A percentile compares a stretch with the other conserved stretches of the same genome.
These are phyloP conservation scores for Cordylochernes scorpioides DNA, from an alignment of 2,888 invertebrate genomes.

Conservation along the genomic window DNA sequence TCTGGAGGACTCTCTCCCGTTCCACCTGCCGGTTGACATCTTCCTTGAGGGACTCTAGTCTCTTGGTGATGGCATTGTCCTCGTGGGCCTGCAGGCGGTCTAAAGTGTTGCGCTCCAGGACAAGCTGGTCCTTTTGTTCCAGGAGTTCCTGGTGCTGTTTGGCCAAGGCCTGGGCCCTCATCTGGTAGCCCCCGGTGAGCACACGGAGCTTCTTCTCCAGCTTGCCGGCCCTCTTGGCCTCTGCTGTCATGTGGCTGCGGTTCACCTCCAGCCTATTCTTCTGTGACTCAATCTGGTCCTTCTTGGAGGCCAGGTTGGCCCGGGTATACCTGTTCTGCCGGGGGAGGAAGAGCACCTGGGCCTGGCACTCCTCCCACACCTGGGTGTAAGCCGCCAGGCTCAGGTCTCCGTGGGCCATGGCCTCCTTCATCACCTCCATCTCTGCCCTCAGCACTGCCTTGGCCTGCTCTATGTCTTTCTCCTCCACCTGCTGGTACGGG, in stretches of 20 bases:
- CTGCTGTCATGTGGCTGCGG: slow-evolving; percentile 77
- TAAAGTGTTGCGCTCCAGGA: slow-evolving; percentile 67
- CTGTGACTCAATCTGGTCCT: slow-evolving; percentile 73
- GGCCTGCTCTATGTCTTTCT: slow-evolving; percentile 35
- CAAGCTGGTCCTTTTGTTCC: slow-evolving; percentile 68
- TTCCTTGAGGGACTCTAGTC: slow-evolving; percentile 66
- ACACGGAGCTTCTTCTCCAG: slow-evolving; percentile 91
- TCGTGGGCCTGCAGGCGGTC: slow-evolving; percentile 68
- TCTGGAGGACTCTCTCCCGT: slow-evolving; percentile 61
- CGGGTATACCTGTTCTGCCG: slow-evolving; percentile 74
- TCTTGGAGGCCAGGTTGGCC: slow-evolving; percentile 78
- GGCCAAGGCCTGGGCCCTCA: slow-evolving; percentile 48
- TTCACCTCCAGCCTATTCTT: slow-evolving; percentile 70
- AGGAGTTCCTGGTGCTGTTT: slow-evolving; percentile 63
- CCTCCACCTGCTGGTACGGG: slow-evolving; percentile 45
- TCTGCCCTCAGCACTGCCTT: slow-evolving; percentile 41
- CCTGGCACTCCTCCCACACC: slow-evolving; percentile 89
- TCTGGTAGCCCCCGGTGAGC: slow-evolving; percentile 72
- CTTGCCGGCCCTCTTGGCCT: slow-evolving; percentile 86
- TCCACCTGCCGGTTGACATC: slow-evolving; percentile 76
- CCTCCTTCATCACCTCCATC: slow-evolving; percentile 63
- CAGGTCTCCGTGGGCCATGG: slow-evolving; percentile 85
- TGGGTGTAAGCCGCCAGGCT: slow-evolving; percentile 70
- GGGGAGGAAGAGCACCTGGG: slow-evolving; percentile 61
- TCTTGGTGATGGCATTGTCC: slow-evolving; percentile 57